These are phyloP conservation scores for Sapajus apella DNA, from an alignment of 2,113 vertebrate species.

Conservation along the genomic window DNA sequence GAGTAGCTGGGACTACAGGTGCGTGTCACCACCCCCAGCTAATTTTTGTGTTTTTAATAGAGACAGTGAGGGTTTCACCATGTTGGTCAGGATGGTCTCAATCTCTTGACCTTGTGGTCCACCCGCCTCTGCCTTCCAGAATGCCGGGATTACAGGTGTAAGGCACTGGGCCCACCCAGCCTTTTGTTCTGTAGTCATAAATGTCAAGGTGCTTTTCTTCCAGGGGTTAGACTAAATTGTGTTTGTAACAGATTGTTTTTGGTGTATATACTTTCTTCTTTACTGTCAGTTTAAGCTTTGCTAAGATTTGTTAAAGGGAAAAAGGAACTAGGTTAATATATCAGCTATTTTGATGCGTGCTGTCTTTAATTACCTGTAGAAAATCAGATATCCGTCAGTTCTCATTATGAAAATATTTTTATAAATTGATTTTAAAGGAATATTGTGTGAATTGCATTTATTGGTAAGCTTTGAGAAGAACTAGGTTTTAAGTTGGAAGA, in stretches of 20 bases:
- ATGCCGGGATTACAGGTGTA: too few species aligned
- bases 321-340: neutral
- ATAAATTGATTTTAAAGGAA: constrained; percentile 3
- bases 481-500: constrained; percentile 2
- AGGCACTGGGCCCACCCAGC: too few species aligned
- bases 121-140: too few species aligned
- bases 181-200: neutral
- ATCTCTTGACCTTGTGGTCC: too few species aligned
- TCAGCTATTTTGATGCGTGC: neutral
- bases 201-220: neutral
- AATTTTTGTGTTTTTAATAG: too few species aligned
- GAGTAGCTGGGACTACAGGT: too few species aligned
- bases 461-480: neutral
- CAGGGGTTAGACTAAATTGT: neutral
- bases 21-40: too few species aligned
- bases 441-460: neutral
- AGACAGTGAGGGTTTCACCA: too few species aligned
- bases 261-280: neutral
- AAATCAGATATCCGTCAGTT: neutral
- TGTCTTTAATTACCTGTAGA: neutral
- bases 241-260: neutral
- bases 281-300: neutral
- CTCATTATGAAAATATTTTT: neutral
- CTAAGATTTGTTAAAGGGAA: neutral
- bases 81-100: too few species aligned